These are phyloP conservation scores for Epirrhoe alternata DNA, from an alignment of 2,888 invertebrate genomes.

Conservation along the genomic window DNA sequence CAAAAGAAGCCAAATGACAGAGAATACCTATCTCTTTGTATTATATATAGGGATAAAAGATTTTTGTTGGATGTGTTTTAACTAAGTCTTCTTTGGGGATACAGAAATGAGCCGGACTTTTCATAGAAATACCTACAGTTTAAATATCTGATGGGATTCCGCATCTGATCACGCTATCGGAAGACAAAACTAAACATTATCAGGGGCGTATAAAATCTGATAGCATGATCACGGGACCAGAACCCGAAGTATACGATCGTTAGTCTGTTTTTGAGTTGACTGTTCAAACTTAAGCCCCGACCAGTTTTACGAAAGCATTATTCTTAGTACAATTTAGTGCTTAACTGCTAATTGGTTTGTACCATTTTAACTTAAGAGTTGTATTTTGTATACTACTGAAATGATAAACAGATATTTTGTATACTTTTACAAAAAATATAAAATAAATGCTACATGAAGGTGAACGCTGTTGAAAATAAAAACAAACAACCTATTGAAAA, in stretches of 20 bases:
- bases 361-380: conserved; percentile 33
- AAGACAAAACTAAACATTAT: too few species aligned
- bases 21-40: background rate
- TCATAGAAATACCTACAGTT: too few species aligned
- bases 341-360: conserved; percentile 37
- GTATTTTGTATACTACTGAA: conserved; percentile 35
- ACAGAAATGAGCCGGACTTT: too few species aligned
- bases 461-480: background rate
- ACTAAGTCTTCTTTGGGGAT: too few species aligned
- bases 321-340: conserved; percentile 29
- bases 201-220: too few species aligned
- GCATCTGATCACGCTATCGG: too few species aligned
- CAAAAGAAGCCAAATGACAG: background rate
- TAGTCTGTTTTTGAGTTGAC: background rate
- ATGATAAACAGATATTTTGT: background rate
- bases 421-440: background rate
- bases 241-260: too few species aligned
- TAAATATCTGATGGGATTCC: too few species aligned
- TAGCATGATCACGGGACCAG: too few species aligned
- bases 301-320: conserved; percentile 1
- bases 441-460: background rate
- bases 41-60: too few species aligned
- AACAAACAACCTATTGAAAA: background rate
- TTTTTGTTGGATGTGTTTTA: too few species aligned
- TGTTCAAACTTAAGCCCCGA: background rate